Percentiles rank a stretch among this genome's conserved stretches.
Evolutionary conservation across 2,888 invertebrate genomes (phyloP).

Genomic region (Pasiphila rectangulata): DNA sequence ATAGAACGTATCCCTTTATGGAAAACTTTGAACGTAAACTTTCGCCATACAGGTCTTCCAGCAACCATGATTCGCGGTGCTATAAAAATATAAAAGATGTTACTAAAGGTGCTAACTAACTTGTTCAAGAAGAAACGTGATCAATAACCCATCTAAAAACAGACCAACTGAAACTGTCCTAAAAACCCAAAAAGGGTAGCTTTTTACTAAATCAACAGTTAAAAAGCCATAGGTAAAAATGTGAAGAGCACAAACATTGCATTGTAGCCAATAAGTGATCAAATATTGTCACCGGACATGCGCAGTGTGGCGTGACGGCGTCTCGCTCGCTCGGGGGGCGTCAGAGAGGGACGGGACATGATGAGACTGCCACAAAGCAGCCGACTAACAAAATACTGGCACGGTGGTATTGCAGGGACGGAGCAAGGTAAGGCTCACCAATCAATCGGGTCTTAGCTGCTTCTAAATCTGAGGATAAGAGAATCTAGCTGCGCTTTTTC

Average conservation of each 20-base stretch:
- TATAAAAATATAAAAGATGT: too few relatives aligned
- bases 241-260: slow-evolving; percentile 50
- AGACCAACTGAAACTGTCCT: not conserved
- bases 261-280: slow-evolving; percentile 74
- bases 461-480: too few relatives aligned
- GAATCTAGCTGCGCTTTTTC: too few relatives aligned
- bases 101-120: too few relatives aligned
- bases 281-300: slow-evolving; percentile 62
- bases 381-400: slow-evolving; percentile 77
- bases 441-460: too few relatives aligned
- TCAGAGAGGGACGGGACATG: slow-evolving; percentile 40
- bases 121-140: too few relatives aligned
- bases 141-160: too few relatives aligned
- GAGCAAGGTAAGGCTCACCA: too few relatives aligned
- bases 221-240: slow-evolving; percentile 38
- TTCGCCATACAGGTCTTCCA: too few relatives aligned
- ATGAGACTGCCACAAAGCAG: slow-evolving; percentile 65
- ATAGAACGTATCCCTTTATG: too few relatives aligned
- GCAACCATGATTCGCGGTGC: too few relatives aligned
- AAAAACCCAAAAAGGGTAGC: slow-evolving; percentile 12
- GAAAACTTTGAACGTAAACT: too few relatives aligned
- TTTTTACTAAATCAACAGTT: slow-evolving; percentile 34
- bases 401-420: slow-evolving; percentile 74
- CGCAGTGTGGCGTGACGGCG: slow-evolving; percentile 52
- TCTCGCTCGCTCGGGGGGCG: slow-evolving; percentile 38